These are phyloP conservation scores for Myotis pilosus DNA, from an alignment of 2,797 vertebrate genomes.

Conservation along the genomic window DNA sequence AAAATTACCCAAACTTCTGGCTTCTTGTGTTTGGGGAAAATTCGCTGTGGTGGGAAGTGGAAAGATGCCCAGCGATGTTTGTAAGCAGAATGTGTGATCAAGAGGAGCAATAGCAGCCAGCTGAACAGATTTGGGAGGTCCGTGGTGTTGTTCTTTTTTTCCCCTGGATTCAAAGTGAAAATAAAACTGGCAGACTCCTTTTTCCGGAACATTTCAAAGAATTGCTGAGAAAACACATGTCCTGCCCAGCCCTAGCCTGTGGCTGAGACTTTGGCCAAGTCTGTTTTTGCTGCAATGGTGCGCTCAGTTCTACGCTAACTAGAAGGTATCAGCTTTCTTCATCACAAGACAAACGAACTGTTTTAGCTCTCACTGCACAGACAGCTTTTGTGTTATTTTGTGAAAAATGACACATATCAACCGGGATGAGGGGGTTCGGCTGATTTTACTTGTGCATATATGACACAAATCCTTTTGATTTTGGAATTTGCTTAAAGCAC, in stretches of 20 bases:
- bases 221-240: slow-evolving; percentile 12
- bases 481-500: neutral
- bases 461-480: neutral
- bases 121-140: neutral
- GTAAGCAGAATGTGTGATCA: slow-evolving; percentile 23
- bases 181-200: slow-evolving; percentile 11
- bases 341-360: neutral
- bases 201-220: slow-evolving; percentile 30
- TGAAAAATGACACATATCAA: neutral
- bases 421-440: neutral
- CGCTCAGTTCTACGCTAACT: neutral
- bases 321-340: neutral
- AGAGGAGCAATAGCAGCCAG: neutral
- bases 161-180: slow-evolving; percentile 28
- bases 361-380: neutral
- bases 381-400: neutral
- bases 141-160: neutral
- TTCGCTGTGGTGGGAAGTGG: slow-evolving; percentile 27
- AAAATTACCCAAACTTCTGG: slow-evolving; percentile 50
- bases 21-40: slow-evolving; percentile 46
- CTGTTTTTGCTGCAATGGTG: neutral
- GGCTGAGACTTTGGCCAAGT: neutral
- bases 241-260: neutral
- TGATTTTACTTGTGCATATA: neutral
- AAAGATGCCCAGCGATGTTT: neutral